Base-by-base conservation (phyloP, 2,888 invertebrate species). In the Sinhomidia bicolor region DNA sequence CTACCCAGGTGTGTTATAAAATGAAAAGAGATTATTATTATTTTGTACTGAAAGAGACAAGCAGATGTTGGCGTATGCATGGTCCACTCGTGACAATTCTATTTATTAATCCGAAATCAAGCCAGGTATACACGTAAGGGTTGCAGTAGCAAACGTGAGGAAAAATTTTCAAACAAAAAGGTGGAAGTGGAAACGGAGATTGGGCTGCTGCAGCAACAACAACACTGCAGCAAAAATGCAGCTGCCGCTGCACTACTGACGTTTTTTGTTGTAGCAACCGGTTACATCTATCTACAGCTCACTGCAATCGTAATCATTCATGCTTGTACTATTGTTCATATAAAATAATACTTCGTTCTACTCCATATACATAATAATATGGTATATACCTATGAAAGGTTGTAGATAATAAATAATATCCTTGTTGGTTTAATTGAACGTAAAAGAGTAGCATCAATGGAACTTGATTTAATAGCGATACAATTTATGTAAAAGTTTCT, bases 51-150 rank as follows among this genome's bases (percentile, higher is more conserved):
- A n/a, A n/a, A n/a, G n/a, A 68, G 65, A 32, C 29, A 54, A 78
- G 76, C 76, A 78, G 47, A 68, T 68, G 65, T 68, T 68, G 2
- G 36, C 62, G 62, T 12, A 68, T 36, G 14, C 2, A 68, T 36
- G 5, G 32, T 65, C 29, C 32, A 32, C 32, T 36, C 65, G 3
- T 68, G 65, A 68, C 65, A 68, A 36, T 68, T 80, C 23, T 44
- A 80, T 79, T 44, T 44, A 62, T 44, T 62, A 80, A 80, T 62
- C 26, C 44, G 44, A 62, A 80, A 78, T 78, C 54, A 54, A 54
- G 20, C 57, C 57, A 78, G 57, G 57, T 78, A 78, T 0, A 54
- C 51, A n/a, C n/a, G 14, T 2, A 68, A 32, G 7, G n/a, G 20
- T 76, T 29, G 23, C 14, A 32, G 68, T 68, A 36, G 68, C 32